These are phyloP conservation scores for Myotis davidii DNA, from an alignment of 2,113 vertebrate species.

Conservation along the genomic window DNA sequence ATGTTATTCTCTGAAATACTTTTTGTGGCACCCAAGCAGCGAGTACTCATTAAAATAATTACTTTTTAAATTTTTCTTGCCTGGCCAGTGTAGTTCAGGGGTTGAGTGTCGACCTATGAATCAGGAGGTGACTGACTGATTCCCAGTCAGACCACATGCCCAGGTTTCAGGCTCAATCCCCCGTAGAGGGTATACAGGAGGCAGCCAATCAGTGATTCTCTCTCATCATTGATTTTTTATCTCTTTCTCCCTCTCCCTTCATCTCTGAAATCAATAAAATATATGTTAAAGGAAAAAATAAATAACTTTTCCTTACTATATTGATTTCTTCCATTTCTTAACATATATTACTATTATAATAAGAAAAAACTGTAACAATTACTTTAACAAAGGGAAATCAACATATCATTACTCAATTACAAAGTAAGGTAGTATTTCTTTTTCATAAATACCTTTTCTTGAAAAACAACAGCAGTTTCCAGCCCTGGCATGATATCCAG, in stretches of 20 bases:
- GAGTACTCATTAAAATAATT: not conserved
- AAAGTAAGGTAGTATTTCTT: conserved; percentile 46
- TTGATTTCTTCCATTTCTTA: conserved; percentile 37
- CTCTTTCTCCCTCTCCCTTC: too few species aligned
- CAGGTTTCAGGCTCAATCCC: too few species aligned
- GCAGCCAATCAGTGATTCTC: too few species aligned
- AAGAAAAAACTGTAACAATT: conserved; percentile 16
- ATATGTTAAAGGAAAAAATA: too few species aligned
- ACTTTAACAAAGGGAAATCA: conserved; percentile 36
- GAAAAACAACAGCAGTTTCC: conserved; percentile 98
- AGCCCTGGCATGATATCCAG: conserved; percentile 98
- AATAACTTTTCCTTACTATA: not conserved
- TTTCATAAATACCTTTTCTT: conserved; percentile 92
- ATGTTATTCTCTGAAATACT: not conserved
- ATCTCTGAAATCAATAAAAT: too few species aligned
- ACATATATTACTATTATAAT: not conserved
- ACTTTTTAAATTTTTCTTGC: not conserved
- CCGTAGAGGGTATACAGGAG: too few species aligned
- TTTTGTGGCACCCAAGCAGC: not conserved
- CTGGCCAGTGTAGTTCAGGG: too few species aligned
- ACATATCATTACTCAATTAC: conserved; percentile 7
- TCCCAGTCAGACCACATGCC: too few species aligned
- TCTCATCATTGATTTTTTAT: too few species aligned
- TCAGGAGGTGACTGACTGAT: too few species aligned
- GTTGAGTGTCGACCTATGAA: too few species aligned